Conservation (phyloP, 1,140 invertebrate genomes). For the Nymphalis io region DNA sequence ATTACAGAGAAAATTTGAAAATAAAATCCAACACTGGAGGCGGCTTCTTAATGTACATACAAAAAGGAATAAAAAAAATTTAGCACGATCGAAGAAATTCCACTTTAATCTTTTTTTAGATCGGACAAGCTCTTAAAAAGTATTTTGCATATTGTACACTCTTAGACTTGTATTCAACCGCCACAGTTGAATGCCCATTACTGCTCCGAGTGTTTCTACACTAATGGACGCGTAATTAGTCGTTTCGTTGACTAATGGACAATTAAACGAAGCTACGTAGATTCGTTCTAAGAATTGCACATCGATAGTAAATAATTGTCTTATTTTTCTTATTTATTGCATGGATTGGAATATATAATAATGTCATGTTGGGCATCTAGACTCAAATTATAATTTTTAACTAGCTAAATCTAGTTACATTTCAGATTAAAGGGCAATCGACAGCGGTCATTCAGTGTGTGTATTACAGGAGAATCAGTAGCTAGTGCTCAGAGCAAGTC, state of each 20-base stretch:
- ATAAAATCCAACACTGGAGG: too few species aligned
- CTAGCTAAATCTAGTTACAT: not conserved
- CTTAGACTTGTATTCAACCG: constrained; percentile 10
- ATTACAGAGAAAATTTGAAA: too few species aligned
- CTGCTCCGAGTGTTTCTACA: constrained; percentile 38
- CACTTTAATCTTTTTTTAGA: not conserved
- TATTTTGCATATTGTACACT: constrained; percentile 5
- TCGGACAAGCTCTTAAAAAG: constrained; percentile 7
- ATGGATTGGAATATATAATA: not conserved
- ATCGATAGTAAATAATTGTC: constrained; percentile 31
- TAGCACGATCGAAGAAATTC: not conserved
- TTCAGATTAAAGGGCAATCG: not conserved
- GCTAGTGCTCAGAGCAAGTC: constrained; percentile 29
- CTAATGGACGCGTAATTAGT: constrained; percentile 74
- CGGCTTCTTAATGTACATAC: too few species aligned
- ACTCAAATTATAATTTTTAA: not conserved
- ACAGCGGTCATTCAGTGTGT: constrained; percentile 3
- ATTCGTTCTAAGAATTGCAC: constrained; percentile 49
- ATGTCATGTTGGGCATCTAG: not conserved
- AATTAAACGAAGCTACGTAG: constrained; percentile 70
- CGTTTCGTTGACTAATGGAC: constrained; percentile 73
- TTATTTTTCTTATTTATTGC: not conserved
- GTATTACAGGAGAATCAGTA: constrained; percentile 30
- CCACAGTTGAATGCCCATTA: constrained; percentile 20
- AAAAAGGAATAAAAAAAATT: not conserved